These are phyloP conservation scores for Drosophila kikkawai DNA, from an alignment of 1,140 invertebrate species.

Conservation along the genomic window DNA sequence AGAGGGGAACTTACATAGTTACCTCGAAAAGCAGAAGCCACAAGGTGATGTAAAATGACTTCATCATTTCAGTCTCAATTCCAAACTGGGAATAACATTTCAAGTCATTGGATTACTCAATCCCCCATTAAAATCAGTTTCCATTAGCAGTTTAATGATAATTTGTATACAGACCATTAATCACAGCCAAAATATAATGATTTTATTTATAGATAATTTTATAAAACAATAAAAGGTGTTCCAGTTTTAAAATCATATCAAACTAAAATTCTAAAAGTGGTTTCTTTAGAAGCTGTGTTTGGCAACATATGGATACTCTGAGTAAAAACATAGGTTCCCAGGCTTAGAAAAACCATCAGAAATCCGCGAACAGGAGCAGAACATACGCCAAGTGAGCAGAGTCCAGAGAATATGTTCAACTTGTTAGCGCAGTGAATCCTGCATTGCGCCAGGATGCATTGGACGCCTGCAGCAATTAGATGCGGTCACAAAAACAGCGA, in stretches of 20 bases:
- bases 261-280: not conserved
- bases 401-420: conserved; percentile 77
- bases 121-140: not conserved
- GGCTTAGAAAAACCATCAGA: conserved; percentile 59
- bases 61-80: not conserved
- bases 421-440: conserved; percentile 70
- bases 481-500: conserved; percentile 69
- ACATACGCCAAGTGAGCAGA: conserved; percentile 69
- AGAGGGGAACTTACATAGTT: not conserved
- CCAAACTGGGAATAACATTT: not conserved
- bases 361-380: conserved; percentile 20
- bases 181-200: not conserved
- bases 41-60: not conserved
- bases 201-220: not conserved
- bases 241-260: not conserved
- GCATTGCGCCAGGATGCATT: conserved; percentile 20
- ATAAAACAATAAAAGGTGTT: not conserved
- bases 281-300: not conserved
- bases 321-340: conserved; percentile 71
- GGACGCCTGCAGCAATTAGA: conserved; percentile 80
- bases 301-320: conserved; percentile 19
- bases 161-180: not conserved
- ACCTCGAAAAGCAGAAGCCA: not conserved
- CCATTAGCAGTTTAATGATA: not conserved
- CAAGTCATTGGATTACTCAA: not conserved